Evolutionary conservation across 2,888 invertebrate genomes (phyloP).

Genomic region (Eupithecia dodoneata): DNA sequence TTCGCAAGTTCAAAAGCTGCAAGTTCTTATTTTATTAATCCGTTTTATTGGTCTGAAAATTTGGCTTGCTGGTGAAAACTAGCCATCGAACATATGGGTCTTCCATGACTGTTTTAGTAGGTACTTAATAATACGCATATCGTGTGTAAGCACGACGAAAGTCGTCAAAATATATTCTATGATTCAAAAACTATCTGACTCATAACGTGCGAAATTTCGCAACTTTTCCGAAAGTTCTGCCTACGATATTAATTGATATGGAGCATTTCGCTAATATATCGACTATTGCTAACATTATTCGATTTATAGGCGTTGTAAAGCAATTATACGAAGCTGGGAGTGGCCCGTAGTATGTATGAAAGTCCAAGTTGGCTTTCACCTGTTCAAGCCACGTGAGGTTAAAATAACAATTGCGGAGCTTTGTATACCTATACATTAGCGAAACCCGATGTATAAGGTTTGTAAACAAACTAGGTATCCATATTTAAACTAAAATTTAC

Average conservation of each 20-base stretch:
- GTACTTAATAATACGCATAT: no score
- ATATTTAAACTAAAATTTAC: no score
- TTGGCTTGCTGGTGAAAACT: no score
- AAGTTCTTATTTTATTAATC: no score
- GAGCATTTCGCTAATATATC: constrained; percentile 30
- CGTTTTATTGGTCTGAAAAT: no score
- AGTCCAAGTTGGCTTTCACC: constrained; percentile 52
- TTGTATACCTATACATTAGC: not conserved
- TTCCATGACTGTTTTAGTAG: no score
- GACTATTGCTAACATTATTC: constrained; percentile 28
- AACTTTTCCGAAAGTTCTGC: constrained; percentile 28
- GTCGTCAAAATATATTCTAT: not conserved
- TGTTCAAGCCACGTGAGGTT: constrained; percentile 32
- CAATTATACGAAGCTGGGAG: constrained; percentile 32
- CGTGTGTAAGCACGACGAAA: no score
- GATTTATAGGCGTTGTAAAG: constrained; percentile 31
- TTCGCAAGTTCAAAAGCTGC: no score
- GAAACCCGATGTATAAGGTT: no score
- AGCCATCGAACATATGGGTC: no score
- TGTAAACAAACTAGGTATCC: no score
- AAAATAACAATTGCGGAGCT: constrained; percentile 42
- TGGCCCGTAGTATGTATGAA: constrained; percentile 41
- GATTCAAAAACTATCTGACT: not conserved
- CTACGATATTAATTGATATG: constrained; percentile 26
- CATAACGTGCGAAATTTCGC: constrained; percentile 26